These are phyloP conservation scores for Lordiphosa collinella DNA, from an alignment of 1,140 invertebrate species.

Conservation along the genomic window DNA sequence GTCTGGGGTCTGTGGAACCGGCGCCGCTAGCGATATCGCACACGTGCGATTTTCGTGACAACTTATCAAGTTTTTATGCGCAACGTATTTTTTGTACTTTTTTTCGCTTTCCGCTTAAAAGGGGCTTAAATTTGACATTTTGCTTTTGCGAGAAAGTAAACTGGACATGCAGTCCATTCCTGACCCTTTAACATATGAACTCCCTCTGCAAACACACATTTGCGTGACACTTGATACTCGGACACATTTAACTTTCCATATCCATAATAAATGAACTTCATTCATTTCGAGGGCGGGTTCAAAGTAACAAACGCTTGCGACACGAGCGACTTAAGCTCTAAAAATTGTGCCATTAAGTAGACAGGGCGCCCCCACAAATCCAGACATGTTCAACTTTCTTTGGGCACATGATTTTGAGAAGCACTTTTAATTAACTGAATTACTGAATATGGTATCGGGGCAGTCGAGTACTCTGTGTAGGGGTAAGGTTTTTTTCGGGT, in stretches of 20 bases:
- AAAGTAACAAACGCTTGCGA: conserved; percentile 64
- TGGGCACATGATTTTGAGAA: conserved; percentile 21
- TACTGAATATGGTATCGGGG: conserved; percentile 29
- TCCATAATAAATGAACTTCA: conserved; percentile 12
- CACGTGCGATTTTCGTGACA: conserved; percentile 74
- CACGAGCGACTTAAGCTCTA: conserved; percentile 32
- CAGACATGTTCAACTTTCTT: conserved; percentile 54
- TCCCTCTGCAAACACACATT: conserved; percentile 21
- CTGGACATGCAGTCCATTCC: conserved; percentile 26
- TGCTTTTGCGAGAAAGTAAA: conserved; percentile 52
- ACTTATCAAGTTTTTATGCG: conserved; percentile 54
- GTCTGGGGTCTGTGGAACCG: conserved; percentile 36
- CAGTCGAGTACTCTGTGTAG: conserved; percentile 21
- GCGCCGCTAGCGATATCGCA: conserved; percentile 52
- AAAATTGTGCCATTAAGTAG: conserved; percentile 63
- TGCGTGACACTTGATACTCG: conserved; percentile 65
- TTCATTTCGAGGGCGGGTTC: conserved; percentile 60
- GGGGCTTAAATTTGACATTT: conserved; percentile 28
- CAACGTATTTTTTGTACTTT: conserved; percentile 6
- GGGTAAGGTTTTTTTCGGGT: conserved; percentile 2
- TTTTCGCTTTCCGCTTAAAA: conserved; percentile 11
- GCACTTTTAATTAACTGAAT: conserved; percentile 69
- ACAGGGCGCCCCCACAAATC: conserved; percentile 37
- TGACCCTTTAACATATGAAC: conserved; percentile 57
- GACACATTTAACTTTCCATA: conserved; percentile 13